Base-by-base conservation (phyloP, 2,113 vertebrate genomes). In the Rhabdomys dilectus region DNA sequence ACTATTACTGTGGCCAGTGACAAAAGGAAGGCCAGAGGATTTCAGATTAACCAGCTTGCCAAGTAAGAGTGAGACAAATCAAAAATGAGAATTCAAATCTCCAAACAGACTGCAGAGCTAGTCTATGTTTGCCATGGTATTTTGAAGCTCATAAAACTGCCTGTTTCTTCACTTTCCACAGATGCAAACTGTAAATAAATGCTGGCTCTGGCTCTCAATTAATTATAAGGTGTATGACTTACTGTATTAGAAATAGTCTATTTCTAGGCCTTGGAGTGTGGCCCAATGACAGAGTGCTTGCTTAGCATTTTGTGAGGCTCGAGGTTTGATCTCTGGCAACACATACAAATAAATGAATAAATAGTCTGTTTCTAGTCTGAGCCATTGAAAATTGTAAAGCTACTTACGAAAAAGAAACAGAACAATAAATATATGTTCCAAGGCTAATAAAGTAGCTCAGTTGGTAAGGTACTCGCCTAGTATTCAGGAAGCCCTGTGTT, bases 171-270 rank as follows among this genome's bases (percentile, higher is more conserved):
- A 84, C 60, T 76, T n/a, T 76, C 22, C n/a, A 89, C 24, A 91
- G 39, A 34, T 91, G 34, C n/a, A 48, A 94, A 91, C 48, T 76
- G 58, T 36, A 24, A 91, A 56, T 87, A 87, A 75, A 88, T 60
- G 26, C 39, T 76, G 58, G 24, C 13, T 36, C 5, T 51, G 58
- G 24, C 7, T 42, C 7, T 51, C 68, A 19, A 58, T 58, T 29
- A 39, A 62, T 75, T 39, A 42, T 48, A 88, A 31, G 31, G 48
- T 81, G 31, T 66, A 64, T 70, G 39, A 94, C 19, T 78, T 96
- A 31, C 45, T 72, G 42, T 58, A 82, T 58, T 82, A 39, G 24
- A 91, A 91, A 80, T 22, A 72, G n/a, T 85, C 45, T 60, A 48
- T 70, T 88, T 88, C 36, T 53, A 77, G 72, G 58, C 5, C n/a